phyloP scores from a whole-genome alignment of 2,888 invertebrate genomes.

The Clepsis dumicolana region DNA sequence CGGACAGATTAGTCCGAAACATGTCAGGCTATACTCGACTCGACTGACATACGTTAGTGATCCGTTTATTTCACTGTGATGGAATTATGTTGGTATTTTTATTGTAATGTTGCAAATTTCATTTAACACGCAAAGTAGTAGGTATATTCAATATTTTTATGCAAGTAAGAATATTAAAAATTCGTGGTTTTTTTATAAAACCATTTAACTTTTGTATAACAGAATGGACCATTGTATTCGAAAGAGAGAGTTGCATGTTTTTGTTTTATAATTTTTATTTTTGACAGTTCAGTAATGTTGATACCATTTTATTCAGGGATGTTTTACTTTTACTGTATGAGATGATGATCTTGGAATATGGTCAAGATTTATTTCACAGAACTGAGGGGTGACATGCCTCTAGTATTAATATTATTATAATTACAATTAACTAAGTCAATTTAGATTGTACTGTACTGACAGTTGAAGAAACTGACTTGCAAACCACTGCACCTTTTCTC shows the following conservation, averaged over 20 bases:
- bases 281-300: background rate
- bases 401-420: conserved; percentile 13
- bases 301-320: background rate
- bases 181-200: background rate
- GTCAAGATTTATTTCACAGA: background rate
- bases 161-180: background rate
- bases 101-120: background rate
- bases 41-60: too few species aligned
- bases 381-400: background rate
- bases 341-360: background rate
- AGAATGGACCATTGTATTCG: background rate
- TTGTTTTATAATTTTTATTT: background rate
- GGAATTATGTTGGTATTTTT: background rate
- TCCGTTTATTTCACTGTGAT: too few species aligned
- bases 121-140: background rate
- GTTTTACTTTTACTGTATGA: background rate
- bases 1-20: too few species aligned
- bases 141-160: background rate
- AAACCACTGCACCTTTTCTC: too few species aligned
- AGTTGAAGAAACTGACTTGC: too few species aligned
- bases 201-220: background rate
- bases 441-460: background rate
- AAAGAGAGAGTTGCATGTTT: background rate
- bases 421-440: conserved; percentile 17
- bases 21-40: too few species aligned